These are phyloP conservation scores for Sminthurides aquaticus DNA, from an alignment of 2,888 invertebrate species.

Conservation along the genomic window DNA sequence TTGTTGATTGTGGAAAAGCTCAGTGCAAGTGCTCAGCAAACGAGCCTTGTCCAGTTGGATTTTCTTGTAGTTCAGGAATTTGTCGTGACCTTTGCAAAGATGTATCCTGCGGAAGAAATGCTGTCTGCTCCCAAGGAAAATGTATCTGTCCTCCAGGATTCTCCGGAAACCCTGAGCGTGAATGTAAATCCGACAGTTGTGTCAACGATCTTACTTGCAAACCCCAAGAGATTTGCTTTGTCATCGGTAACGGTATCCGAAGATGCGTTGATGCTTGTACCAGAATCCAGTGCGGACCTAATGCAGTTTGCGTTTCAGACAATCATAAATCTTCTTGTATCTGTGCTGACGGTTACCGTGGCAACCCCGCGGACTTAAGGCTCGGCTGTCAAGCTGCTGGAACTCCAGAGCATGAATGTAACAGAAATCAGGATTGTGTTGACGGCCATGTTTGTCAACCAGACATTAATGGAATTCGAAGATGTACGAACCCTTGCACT, in stretches of 20 bases:
- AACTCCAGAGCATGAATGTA: constrained; percentile 57
- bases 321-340: constrained; percentile 79
- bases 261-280: constrained; percentile 82
- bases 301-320: constrained; percentile 75
- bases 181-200: constrained; percentile 69
- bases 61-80: constrained; percentile 62
- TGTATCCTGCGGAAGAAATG: constrained; percentile 70
- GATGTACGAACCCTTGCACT: constrained; percentile 70
- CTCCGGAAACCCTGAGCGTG: constrained; percentile 68
- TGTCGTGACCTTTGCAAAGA: constrained; percentile 71
- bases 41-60: constrained; percentile 46
- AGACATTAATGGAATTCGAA: constrained; percentile 56
- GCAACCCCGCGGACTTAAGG: constrained; percentile 71
- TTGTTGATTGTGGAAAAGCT: constrained; percentile 36
- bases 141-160: constrained; percentile 74
- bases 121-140: constrained; percentile 68
- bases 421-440: constrained; percentile 63
- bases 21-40: constrained; percentile 33
- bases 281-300: constrained; percentile 77
- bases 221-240: constrained; percentile 79
- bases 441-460: constrained; percentile 63
- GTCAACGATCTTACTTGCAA: constrained; percentile 72
- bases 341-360: constrained; percentile 71
- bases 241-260: constrained; percentile 65
- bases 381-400: constrained; percentile 66